Evolutionary conservation across 2,113 vertebrate species (phyloP).

Genomic region (Tragelaphus buxtoni): DNA sequence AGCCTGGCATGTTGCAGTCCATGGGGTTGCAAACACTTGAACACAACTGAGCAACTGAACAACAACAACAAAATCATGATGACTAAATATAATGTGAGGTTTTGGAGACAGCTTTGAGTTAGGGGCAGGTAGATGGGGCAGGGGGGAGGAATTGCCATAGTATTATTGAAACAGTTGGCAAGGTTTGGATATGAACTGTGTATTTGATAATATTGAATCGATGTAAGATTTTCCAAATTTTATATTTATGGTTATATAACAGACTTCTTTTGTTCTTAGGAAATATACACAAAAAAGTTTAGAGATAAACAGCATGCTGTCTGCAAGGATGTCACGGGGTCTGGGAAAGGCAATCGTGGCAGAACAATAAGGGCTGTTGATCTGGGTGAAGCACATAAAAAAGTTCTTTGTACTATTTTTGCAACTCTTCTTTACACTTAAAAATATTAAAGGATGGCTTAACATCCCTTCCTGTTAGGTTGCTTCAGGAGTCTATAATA

Average conservation of each 20-base stretch:
- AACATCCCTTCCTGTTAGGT: not conserved
- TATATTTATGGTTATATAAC: not conserved
- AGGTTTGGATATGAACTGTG: not conserved
- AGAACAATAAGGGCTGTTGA: not conserved
- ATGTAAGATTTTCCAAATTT: not conserved
- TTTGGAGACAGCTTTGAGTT: not conserved
- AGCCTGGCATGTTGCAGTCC: not conserved
- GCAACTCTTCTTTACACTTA: not conserved
- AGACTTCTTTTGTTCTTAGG: not conserved
- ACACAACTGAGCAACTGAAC: not conserved
- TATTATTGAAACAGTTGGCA: not conserved
- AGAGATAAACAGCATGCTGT: not conserved
- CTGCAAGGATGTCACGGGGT: not conserved
- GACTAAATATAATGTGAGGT: not conserved
- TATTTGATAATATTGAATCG: not conserved
- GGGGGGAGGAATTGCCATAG: too few relatives aligned
- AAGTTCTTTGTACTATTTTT: not conserved
- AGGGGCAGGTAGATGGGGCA: accelerated
- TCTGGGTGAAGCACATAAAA: not conserved
- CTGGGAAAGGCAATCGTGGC: not conserved
- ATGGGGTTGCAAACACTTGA: not conserved
- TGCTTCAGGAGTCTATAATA: not conserved
- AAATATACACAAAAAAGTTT: not conserved
- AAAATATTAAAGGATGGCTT: not conserved
- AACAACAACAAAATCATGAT: not conserved